A percentile compares a stretch with the other conserved stretches of the same genome.
These are phyloP conservation scores for Monodelphis domestica DNA, from an alignment of 2,797 vertebrate species.

Conservation along the genomic window DNA sequence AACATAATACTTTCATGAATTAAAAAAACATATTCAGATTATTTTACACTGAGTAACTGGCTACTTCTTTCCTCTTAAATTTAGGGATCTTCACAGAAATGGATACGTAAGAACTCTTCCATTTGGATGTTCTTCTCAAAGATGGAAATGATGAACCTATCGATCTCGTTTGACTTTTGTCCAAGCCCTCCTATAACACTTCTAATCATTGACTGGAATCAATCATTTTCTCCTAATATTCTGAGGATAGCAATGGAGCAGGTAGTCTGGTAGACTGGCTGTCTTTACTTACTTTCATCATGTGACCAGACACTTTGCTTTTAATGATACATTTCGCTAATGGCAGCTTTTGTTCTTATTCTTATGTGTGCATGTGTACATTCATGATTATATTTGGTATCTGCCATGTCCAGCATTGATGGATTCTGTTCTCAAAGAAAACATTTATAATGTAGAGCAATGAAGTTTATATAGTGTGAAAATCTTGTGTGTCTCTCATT, in stretches of 20 bases:
- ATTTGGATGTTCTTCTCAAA: not conserved
- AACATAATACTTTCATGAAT: not conserved
- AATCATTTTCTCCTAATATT: not conserved
- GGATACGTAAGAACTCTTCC: not conserved
- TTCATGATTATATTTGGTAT: too few species aligned
- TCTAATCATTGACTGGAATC: not conserved
- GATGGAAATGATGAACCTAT: not conserved
- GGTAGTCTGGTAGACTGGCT: not conserved
- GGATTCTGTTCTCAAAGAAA: too few species aligned
- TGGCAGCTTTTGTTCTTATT: too few species aligned
- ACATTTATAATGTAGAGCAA: too few species aligned
- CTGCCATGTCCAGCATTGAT: too few species aligned
- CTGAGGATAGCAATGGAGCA: not conserved
- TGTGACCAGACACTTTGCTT: not conserved
- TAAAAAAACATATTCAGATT: not conserved
- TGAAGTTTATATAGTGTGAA: not conserved
- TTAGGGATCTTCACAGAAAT: not conserved
- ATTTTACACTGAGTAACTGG: not conserved
- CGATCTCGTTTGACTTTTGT: not conserved
- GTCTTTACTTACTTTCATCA: not conserved
- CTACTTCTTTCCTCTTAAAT: not conserved
- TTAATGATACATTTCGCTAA: not conserved
- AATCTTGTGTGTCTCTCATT: not conserved
- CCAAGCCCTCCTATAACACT: not conserved
- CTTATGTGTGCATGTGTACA: not conserved